A percentile compares a stretch with the other conserved stretches of the same genome.
Conservation (phyloP, 30 jellyfish, hydroid and myxozoan genomes). For the Morbakka virulenta region DNA sequence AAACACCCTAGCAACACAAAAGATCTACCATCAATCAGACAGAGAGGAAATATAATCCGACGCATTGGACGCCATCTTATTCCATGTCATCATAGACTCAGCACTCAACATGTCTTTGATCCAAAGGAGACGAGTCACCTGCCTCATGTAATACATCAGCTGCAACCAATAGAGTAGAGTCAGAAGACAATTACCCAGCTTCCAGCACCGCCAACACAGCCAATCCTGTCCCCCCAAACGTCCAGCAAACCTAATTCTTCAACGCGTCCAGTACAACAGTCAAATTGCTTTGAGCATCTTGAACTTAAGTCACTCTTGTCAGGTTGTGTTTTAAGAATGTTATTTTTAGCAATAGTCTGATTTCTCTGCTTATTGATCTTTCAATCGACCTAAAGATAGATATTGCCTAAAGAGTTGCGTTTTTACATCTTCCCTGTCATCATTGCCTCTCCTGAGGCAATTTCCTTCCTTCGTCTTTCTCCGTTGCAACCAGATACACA, state of each 20-base stretch:
- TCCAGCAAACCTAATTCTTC: slow-evolving; percentile 17
- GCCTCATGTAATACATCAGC: slow-evolving; percentile 21
- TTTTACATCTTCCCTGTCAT: too few species aligned
- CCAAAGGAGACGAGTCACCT: slow-evolving; percentile 32
- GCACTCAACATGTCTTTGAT: slow-evolving; percentile 13
- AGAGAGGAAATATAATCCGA: slow-evolving; percentile 17
- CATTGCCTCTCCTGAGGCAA: too few species aligned
- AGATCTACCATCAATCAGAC: slow-evolving; percentile 27
- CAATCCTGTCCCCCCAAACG: slow-evolving; percentile 40
- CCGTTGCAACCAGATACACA: too few species aligned
- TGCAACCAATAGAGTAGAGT: slow-evolving; percentile 13
- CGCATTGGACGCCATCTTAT: slow-evolving; percentile 40
- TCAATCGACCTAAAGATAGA: too few species aligned
- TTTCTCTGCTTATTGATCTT: too few species aligned
- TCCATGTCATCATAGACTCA: slow-evolving; percentile 29
- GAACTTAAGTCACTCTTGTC: too few species aligned
- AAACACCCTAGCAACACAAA: slow-evolving; percentile 9
- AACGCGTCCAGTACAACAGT: slow-evolving; percentile 15
- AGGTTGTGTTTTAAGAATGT: too few species aligned
- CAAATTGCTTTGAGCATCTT: too few species aligned
- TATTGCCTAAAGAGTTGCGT: too few species aligned
- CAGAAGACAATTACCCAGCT: slow-evolving; percentile 6
- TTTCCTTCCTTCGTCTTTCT: too few species aligned
- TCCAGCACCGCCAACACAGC: slow-evolving; percentile 26
- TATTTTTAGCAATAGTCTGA: too few species aligned